Base-by-base conservation (phyloP, 2,797 vertebrate species). In the Eulemur albifrons region DNA sequence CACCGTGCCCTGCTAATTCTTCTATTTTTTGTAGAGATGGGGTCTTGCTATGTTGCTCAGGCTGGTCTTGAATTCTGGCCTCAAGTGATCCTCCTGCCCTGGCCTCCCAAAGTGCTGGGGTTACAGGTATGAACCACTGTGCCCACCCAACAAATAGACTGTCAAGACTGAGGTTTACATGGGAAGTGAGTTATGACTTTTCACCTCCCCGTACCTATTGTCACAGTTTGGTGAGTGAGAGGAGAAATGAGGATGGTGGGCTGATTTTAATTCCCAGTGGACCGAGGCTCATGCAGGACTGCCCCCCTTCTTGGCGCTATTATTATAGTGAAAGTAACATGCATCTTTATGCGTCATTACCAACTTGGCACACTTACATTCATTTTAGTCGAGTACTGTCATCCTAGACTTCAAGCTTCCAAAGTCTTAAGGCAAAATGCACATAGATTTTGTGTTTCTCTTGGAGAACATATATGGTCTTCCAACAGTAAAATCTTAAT, bases 281-380 rank as follows among this genome's bases (percentile, higher is more conserved):
- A 15, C n/a, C 1, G 45, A 23, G 38, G 12, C 54, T 52, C 45
- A 15, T 52, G 9, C 9, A 17, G 93, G 59, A 35, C 83, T 92
- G 95, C 72, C 93, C 93, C 90, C 80, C 45, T 96, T 92, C 88
- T 81, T 38, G 76, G 75, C 61, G 84, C 82, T 77, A 18, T 81
- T 90, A n/a, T 18, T 43, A 43, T 45, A 76, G 80, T 90, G 50
- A 90, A 93, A 73, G 86, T 45, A 38, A 30, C 25, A 1, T 84
- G 50, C 69, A 48, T 54, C 93, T 92, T 91, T 76, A 25, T 67
- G 80, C 76, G 87, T 85, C 32, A 45, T 94, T 73, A 48, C 57
- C 70, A 43, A 45, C 95, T 82, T 69, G 93, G 91, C 91, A 40
- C 52, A 77, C 50, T 95, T 40, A n/a, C 18, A 4, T 79, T 82